Evolutionary conservation across 2,113 vertebrate genomes (phyloP).

Genomic region (Poecile atricapillus): DNA sequence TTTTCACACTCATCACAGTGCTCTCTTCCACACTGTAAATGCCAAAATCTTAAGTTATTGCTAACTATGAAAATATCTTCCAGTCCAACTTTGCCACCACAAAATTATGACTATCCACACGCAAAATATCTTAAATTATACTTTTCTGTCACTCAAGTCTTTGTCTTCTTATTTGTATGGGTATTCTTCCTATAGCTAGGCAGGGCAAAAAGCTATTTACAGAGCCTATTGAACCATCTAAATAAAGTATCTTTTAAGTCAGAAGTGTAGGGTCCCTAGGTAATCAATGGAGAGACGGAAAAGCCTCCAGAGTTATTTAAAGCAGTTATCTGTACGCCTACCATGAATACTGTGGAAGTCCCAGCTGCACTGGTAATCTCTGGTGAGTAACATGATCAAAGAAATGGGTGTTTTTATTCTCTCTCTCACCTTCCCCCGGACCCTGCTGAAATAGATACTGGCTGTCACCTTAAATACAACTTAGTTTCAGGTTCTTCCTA

Average conservation of each 20-base stretch:
- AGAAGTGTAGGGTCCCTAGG: background rate
- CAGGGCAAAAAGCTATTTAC: background rate
- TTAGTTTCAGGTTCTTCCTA: background rate
- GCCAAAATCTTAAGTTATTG: background rate
- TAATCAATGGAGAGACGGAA: background rate
- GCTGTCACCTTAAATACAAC: background rate
- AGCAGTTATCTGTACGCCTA: background rate
- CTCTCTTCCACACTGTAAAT: background rate
- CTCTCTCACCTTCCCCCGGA: background rate
- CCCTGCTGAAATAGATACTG: slow-evolving; percentile 6
- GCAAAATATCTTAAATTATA: background rate
- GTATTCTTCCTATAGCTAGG: background rate
- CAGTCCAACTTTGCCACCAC: background rate
- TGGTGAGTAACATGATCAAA: background rate
- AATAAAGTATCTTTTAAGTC: background rate
- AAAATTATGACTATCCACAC: background rate
- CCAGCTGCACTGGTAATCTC: background rate
- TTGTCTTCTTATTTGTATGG: background rate
- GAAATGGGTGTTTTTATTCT: background rate
- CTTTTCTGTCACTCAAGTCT: background rate
- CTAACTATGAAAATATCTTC: background rate
- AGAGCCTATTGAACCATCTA: background rate
- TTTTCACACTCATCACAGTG: background rate
- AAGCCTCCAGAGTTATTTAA: slow-evolving; percentile 16
- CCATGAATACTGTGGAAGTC: background rate